These are phyloP conservation scores for Ctenosaura bakeri DNA, from an alignment of 2,797 vertebrate species.

Conservation along the genomic window DNA sequence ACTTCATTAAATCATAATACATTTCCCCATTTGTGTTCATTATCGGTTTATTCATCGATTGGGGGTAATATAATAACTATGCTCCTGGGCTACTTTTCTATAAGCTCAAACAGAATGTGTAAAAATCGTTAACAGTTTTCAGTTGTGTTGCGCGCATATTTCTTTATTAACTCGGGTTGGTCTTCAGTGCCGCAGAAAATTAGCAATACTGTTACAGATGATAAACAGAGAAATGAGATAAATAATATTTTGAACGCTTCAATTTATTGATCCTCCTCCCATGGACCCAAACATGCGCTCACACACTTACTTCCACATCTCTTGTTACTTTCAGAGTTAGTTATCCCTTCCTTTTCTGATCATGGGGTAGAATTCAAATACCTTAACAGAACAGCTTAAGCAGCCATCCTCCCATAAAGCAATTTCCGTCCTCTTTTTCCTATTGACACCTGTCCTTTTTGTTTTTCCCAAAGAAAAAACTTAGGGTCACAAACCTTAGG, in stretches of 20 bases:
- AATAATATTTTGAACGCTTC: background rate
- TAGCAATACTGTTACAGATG: background rate
- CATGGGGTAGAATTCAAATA: background rate
- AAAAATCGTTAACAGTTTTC: background rate
- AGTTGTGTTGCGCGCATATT: background rate
- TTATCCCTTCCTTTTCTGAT: constrained; percentile 8
- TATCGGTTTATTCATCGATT: constrained; percentile 37
- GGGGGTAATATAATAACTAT: background rate
- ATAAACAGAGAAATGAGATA: background rate
- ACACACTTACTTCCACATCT: background rate
- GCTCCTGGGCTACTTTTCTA: background rate
- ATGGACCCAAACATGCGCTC: background rate
- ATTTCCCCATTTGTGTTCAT: constrained; percentile 40
- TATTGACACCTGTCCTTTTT: no score
- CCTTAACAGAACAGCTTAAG: background rate
- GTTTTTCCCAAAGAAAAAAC: background rate
- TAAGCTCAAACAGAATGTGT: background rate
- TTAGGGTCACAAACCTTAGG: background rate
- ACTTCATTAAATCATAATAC: constrained; percentile 37
- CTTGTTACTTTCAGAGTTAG: constrained; percentile 18
- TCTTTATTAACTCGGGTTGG: constrained; percentile 41
- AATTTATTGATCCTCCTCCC: constrained; percentile 15
- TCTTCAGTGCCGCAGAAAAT: constrained; percentile 2
- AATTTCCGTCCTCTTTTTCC: background rate
- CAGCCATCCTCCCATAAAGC: background rate